A percentile compares a stretch with the other conserved stretches of the same genome.
Evolutionary conservation across 2,888 invertebrate genomes (phyloP).

Genomic region (Nemotelus nigrinus): DNA sequence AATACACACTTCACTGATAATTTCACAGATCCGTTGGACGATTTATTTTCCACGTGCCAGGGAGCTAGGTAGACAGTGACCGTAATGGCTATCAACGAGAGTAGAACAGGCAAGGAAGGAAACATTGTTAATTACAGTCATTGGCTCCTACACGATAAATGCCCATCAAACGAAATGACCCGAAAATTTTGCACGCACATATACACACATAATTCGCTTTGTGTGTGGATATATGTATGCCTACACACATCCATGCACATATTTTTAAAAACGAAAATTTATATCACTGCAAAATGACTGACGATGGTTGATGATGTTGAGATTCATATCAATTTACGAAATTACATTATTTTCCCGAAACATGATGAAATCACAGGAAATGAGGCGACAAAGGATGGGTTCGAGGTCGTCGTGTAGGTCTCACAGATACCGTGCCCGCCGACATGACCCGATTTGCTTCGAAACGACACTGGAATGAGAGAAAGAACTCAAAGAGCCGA

Average conservation of each 20-base stretch:
- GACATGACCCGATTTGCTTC: no score
- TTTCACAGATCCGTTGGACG: conserved; percentile 10
- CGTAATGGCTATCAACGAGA: not conserved
- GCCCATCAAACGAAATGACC: not conserved
- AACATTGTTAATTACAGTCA: conserved; percentile 27
- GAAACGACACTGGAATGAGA: not conserved
- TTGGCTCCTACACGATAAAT: conserved; percentile 25
- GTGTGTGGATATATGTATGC: no score
- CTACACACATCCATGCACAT: not conserved
- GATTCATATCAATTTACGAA: conserved; percentile 18
- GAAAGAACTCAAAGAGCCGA: not conserved
- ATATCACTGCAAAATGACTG: conserved; percentile 7
- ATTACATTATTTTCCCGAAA: conserved; percentile 10
- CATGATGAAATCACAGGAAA: conserved; percentile 7
- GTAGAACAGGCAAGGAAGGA: not conserved
- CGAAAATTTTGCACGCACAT: not conserved
- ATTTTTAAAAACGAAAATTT: conserved; percentile 18
- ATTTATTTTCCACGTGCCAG: not conserved
- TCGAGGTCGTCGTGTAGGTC: not conserved
- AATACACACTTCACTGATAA: not conserved
- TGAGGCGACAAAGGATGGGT: not conserved
- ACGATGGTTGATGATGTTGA: conserved; percentile 17
- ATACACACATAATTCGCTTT: no score
- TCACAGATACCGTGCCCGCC: no score
- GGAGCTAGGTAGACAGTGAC: no score